Percentiles rank a stretch among this genome's conserved stretches.
These are phyloP conservation scores for Harpagoxenus sublaevis DNA, from an alignment of 2,888 invertebrate species.

Conservation along the genomic window DNA sequence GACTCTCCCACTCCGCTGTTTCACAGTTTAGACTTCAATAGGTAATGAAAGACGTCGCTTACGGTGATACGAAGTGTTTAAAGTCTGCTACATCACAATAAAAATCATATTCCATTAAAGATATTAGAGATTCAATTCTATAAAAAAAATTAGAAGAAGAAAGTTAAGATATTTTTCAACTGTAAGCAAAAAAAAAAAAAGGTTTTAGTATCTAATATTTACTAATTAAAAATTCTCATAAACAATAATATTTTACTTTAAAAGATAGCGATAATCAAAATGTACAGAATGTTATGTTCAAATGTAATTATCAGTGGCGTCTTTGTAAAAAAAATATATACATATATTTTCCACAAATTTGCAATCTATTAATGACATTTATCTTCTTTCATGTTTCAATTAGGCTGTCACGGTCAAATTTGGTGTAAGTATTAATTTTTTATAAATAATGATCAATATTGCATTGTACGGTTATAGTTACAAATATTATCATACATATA, in stretches of 20 bases:
- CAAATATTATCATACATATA: background rate
- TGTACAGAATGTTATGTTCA: background rate
- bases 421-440: conserved; percentile 79
- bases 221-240: background rate
- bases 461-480: background rate
- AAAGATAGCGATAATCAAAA: background rate
- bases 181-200: background rate
- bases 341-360: background rate
- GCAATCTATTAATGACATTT: background rate
- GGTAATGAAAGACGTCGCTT: background rate
- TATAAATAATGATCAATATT: background rate
- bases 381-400: conserved; percentile 70
- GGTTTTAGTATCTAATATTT: background rate
- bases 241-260: background rate
- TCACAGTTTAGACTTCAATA: conserved; percentile 8
- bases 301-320: background rate
- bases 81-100: background rate
- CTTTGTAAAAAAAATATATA: background rate
- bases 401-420: conserved; percentile 82
- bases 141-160: background rate
- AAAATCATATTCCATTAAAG: background rate
- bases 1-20: background rate
- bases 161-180: conserved; percentile 1
- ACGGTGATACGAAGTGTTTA: background rate
- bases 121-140: background rate